phyloP scores from a whole-genome alignment of 2,888 invertebrate genomes.

The Odiellus spinosus region DNA sequence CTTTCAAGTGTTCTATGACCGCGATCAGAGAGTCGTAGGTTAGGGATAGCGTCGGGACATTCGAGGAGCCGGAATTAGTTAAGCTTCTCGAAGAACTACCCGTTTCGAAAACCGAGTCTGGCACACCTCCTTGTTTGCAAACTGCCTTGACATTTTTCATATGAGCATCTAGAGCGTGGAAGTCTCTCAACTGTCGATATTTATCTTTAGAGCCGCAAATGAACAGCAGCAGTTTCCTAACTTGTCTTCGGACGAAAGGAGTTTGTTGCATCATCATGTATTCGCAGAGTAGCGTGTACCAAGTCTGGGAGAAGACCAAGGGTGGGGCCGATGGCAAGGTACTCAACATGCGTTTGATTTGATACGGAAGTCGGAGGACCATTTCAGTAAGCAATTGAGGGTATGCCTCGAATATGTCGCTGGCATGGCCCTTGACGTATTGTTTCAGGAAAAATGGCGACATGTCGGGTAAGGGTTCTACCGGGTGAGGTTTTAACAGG shows the following conservation, averaged over 20 bases:
- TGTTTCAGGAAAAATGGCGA: constrained; percentile 68
- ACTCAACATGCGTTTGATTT: constrained; percentile 49
- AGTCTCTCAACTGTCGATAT: constrained; percentile 80
- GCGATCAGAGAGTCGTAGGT: constrained; percentile 83
- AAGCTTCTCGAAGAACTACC: constrained; percentile 2
- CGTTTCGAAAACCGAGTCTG: constrained; percentile 9
- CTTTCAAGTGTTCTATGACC: constrained; percentile 84
- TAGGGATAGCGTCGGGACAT: constrained; percentile 29
- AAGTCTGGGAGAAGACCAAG: constrained; percentile 41
- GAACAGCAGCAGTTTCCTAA: constrained; percentile 70
- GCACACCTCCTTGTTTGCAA: constrained; percentile 26
- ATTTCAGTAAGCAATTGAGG: constrained; percentile 89
- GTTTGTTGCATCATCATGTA: constrained; percentile 90
- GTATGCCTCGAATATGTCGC: constrained; percentile 85
- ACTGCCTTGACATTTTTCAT: constrained; percentile 35
- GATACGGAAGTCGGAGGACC: constrained; percentile 80
- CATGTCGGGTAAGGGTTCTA: constrained; percentile 69
- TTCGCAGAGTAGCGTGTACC: constrained; percentile 71
- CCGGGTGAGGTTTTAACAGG: constrained; percentile 61
- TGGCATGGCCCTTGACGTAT: constrained; percentile 77
- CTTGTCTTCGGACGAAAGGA: constrained; percentile 68
- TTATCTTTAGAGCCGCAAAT: constrained; percentile 91
- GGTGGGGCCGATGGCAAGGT: constrained; percentile 11
- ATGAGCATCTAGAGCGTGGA: constrained; percentile 79
- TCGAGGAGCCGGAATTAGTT: constrained; percentile 1